phyloP scores from a whole-genome alignment of 1,140 invertebrate genomes.

The Drusus annulatus region DNA sequence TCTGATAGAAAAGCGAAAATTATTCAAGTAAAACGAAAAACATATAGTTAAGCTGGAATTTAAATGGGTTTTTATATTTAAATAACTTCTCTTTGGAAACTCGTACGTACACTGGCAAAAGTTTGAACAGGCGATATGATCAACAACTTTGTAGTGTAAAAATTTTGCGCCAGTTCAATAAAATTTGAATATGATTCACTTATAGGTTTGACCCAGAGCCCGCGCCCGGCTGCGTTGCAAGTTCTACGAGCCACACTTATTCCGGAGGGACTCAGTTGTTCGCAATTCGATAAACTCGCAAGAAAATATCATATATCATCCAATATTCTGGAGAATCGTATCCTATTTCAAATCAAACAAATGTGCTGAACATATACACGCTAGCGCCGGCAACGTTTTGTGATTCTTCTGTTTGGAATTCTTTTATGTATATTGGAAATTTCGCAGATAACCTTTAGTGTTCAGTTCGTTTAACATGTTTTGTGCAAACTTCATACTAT shows the following conservation, averaged over 20 bases:
- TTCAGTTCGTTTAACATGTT: constrained; percentile 38
- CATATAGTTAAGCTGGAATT: too few relatives aligned
- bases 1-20: too few relatives aligned
- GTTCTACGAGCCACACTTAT: not conserved
- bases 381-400: constrained; percentile 1
- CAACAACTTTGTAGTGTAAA: constrained; percentile 23
- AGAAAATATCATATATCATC: constrained; percentile 40
- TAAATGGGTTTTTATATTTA: not conserved
- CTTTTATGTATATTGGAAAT: constrained; percentile 27
- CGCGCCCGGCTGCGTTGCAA: not conserved
- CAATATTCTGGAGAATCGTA: constrained; percentile 37
- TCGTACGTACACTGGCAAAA: constrained; percentile 7
- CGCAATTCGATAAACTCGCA: constrained; percentile 1
- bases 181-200: constrained; percentile 42
- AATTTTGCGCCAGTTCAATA: constrained; percentile 18
- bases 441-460: constrained; percentile 30
- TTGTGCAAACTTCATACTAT: not conserved
- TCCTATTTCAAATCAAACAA: constrained; percentile 42
- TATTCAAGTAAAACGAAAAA: too few relatives aligned
- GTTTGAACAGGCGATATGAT: not conserved
- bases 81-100: not conserved
- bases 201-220: constrained; percentile 34
- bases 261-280: constrained; percentile 30
- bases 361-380: constrained; percentile 35
- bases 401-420: constrained; percentile 36